Base-by-base conservation (phyloP, 2,113 vertebrate genomes). In the Platysternon megacephalum region DNA sequence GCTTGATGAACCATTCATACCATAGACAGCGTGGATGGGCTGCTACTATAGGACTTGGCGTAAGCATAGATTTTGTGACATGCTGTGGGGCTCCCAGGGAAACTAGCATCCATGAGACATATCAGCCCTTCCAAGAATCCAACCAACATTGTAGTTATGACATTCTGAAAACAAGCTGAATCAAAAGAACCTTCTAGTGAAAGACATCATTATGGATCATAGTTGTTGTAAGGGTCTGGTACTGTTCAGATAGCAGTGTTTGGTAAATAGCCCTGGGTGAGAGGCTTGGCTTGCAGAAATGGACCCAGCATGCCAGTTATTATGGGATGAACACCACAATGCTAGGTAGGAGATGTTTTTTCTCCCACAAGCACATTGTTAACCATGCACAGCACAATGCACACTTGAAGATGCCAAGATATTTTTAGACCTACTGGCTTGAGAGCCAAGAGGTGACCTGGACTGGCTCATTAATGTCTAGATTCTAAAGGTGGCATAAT, bases 41-140 rank as follows among this genome's bases (percentile, higher is more conserved):
- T 29, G 39, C 6, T 81, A 22, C 21, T 11, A 26, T 5, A 56
- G 81, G 22, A 12, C 52, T 53, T 2, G 53, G 48, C 35, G 80
- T 6, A 35, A 39, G 14, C 1, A 4, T 0, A 78, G 49, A 32
- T 32, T 9, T 51, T 3, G 5, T 2, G 0, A 0, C 0, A 1
- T 22, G 35, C 58, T 11, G 79, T 2, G 42, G 8, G 8, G 8
- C 1, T 22, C 48, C 4, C 3, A 17, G 61, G 74, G n/a, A 29
- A 16, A 0, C 0, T 1, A 51, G 51, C 32, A 58, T 28, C 26
- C 74, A 44, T 29, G 42, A 12, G 4, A 29, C 22, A 46, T 24
- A 78, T 46, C 44, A 14, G 12, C 26, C 9, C n/a, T 32, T 35
- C 5, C 16, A 78, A 29, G 39, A 72, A 24, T 74, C 81, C 51